Evolutionary conservation across 2,888 invertebrate species (phyloP), one percentile per base, ranked within the genome.

Genomic region (Lycophotia porphyrea): DNA sequence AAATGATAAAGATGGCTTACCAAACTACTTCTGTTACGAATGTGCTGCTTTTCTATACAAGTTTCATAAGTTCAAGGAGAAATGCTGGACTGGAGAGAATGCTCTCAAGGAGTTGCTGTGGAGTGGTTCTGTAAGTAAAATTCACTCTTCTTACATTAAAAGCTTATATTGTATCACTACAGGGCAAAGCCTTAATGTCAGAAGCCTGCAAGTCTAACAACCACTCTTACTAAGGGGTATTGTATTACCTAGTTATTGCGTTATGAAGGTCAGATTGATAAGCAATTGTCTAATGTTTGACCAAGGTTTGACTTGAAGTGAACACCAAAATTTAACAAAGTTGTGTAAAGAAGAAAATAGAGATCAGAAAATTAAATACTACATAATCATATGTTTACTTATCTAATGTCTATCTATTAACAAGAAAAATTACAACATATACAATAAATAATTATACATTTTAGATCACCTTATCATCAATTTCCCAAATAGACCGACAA

Each of bases 11-110:
- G 95, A 95, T 84, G 88, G 87, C 0, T 82, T 96, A 8, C 96
- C 95, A 0, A 90, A 89, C 3, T 93, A 90, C 78, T 94, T 95
- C 76, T 96, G 96, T 80, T 95, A 90, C 58, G 94, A 95, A 82
- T 96, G 96, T 88, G 92, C 95, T 0, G 88, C 91, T 3, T 79
- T 93, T 71, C 84, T 96, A 39, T 90, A 93, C 71, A 96, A 95
- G 77, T 95, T 91, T 72, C 94, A 95, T 76, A 94, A 93, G 75
- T 96, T 96, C 71, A 95, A 93, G 70, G 95, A 95, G 72, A 96
- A 95, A 82, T 95, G 96, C 78, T 91, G 90, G 58, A 88, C 82
- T 5, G 94, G 93, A n/a, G 92, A 92, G 71, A 91, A 90, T 60
- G 84, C 88, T 27, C 87, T 95, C 1, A 87, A 89, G 70, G 91